A percentile compares a stretch with the other conserved stretches of the same genome.
phyloP scores from a whole-genome alignment of 2,888 invertebrate genomes.

The Rotaria sp. region DNA sequence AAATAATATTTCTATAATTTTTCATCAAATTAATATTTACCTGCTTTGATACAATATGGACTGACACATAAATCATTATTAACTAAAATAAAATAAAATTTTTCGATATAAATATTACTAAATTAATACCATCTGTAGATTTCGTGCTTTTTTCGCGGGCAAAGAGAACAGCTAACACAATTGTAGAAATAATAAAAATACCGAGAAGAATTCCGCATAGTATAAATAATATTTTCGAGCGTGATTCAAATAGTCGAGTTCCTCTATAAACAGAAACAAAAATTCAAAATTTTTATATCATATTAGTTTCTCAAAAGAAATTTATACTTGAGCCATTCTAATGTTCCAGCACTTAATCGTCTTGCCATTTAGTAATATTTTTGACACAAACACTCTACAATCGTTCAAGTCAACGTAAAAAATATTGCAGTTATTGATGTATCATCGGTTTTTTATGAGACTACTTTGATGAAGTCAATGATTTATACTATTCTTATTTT shows the following conservation, averaged over 20 bases:
- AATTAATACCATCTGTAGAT: not conserved
- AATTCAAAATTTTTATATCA: not conserved
- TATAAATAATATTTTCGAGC: not conserved
- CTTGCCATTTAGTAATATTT: not conserved
- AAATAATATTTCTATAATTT: not conserved
- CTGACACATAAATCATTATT: not conserved
- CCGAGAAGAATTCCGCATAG: not conserved
- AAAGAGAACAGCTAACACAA: not conserved
- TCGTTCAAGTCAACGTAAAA: too few relatives aligned
- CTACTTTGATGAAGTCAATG: too few relatives aligned
- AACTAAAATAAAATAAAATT: too few relatives aligned
- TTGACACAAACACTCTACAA: too few relatives aligned
- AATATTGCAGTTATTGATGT: too few relatives aligned
- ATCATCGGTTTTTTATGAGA: too few relatives aligned
- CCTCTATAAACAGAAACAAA: not conserved
- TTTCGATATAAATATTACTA: too few relatives aligned
- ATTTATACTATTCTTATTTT: too few relatives aligned
- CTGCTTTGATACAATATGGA: constrained; percentile 15
- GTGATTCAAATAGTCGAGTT: not conserved
- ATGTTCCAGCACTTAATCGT: not conserved
- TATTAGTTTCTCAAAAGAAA: not conserved
- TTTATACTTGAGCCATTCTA: not conserved
- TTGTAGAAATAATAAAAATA: not conserved
- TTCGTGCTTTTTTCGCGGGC: not conserved
- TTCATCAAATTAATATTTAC: not conserved